Evolutionary conservation across 2,113 vertebrate species (phyloP).

Genomic region (Elaphurus davidianus): DNA sequence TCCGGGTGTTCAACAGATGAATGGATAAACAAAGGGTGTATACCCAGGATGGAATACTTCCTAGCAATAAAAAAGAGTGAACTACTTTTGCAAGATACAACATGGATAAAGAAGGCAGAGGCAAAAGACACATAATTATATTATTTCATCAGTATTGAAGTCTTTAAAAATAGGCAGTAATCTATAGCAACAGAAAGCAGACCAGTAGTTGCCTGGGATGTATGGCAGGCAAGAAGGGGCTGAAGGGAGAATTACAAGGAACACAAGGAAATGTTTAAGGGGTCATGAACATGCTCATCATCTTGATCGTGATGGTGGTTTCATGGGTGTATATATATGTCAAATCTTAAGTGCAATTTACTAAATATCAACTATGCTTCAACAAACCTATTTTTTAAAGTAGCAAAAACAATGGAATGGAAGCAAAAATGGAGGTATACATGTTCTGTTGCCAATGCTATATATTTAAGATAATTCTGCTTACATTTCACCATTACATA

Average conservation of each 20-base stretch:
- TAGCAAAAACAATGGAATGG: background rate
- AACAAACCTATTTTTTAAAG: background rate
- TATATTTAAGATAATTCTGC: background rate
- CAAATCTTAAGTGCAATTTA: background rate
- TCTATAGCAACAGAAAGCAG: background rate
- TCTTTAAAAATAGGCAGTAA: background rate
- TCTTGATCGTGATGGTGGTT: background rate
- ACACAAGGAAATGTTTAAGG: background rate
- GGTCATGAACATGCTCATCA: background rate
- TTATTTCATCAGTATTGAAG: background rate
- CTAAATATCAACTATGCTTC: background rate
- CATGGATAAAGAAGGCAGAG: background rate
- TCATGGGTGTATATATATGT: background rate
- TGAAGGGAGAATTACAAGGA: background rate
- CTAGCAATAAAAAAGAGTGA: background rate
- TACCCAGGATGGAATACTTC: too few species aligned
- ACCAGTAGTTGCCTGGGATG: background rate
- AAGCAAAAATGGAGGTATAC: background rate
- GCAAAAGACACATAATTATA: background rate
- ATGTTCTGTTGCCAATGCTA: background rate
- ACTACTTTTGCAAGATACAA: background rate
- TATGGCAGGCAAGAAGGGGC: background rate
- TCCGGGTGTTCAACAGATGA: background rate
- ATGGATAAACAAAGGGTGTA: background rate
- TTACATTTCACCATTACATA: background rate